Percentiles rank a stretch among this genome's conserved stretches.
Evolutionary conservation across 2,888 invertebrate genomes (phyloP).

Genomic region (Odiellus spinosus): DNA sequence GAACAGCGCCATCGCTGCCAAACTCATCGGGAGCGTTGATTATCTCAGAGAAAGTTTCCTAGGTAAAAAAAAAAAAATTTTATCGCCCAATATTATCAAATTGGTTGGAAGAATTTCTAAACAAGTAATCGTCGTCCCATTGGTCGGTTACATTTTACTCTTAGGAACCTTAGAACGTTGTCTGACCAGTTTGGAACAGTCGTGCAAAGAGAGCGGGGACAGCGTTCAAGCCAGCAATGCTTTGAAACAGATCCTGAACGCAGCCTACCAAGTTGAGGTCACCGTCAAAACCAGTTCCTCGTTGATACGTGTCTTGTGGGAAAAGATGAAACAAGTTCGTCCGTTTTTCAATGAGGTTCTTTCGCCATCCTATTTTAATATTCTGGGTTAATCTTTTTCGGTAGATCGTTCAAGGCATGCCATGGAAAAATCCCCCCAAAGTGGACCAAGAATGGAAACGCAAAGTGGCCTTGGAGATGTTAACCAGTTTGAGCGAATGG

Average conservation of each 20-base stretch:
- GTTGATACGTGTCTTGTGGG: conserved; percentile 14
- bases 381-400: conserved; percentile 2
- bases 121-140: neutral
- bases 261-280: conserved; percentile 58
- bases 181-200: conserved; percentile 44
- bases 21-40: conserved; percentile 60
- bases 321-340: conserved; percentile 15
- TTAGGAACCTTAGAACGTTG: conserved; percentile 62
- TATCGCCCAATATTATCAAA: no score
- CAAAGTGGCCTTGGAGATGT: conserved; percentile 48
- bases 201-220: conserved; percentile 36
- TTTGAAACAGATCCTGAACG: conserved; percentile 48
- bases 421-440: conserved; percentile 38
- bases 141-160: neutral
- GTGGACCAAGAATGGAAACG: conserved; percentile 47
- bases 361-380: neutral
- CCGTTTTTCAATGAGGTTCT: no score
- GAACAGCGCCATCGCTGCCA: conserved; percentile 57
- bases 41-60: conserved; percentile 66
- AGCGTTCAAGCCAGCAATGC: conserved; percentile 46
- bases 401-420: conserved; percentile 43
- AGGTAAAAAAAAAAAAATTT: conserved; percentile 27
- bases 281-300: conserved; percentile 35
- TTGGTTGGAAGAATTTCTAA: no score
- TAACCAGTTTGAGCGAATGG: conserved; percentile 50